These are phyloP conservation scores for Hypomesus transpacificus DNA, from an alignment of 2,113 vertebrate species.

Conservation along the genomic window DNA sequence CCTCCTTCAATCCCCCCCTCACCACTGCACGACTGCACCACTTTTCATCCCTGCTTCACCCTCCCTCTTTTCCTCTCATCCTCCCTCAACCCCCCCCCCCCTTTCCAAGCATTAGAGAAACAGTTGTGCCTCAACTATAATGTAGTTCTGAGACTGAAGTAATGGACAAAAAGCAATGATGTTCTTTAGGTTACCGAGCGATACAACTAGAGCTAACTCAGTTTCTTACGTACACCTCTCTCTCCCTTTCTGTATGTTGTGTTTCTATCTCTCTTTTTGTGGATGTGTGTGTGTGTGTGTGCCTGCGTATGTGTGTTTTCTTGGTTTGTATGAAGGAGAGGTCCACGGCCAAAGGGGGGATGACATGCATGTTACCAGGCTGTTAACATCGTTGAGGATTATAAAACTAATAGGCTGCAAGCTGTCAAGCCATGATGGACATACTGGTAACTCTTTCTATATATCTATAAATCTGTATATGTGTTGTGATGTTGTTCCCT, in stretches of 20 bases:
- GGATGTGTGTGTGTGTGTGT: slow-evolving; percentile 11
- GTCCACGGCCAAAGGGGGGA: slow-evolving; percentile 66
- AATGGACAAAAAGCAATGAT: no score
- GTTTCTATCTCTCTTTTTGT: slow-evolving; percentile 1
- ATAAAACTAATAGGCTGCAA: slow-evolving; percentile 60
- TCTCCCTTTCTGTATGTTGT: not conserved
- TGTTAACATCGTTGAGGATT: slow-evolving; percentile 71
- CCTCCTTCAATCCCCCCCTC: not conserved
- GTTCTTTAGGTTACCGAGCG: no score
- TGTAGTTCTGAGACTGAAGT: no score
- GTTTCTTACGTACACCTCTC: not conserved
- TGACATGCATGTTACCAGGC: slow-evolving; percentile 74
- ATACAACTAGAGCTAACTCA: no score
- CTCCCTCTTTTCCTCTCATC: not conserved
- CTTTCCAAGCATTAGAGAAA: no score
- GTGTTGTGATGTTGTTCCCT: not conserved
- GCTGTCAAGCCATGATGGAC: slow-evolving; percentile 69
- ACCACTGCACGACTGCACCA: not conserved
- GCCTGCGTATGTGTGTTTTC: slow-evolving; percentile 27
- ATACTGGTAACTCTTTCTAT: slow-evolving; percentile 64
- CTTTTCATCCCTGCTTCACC: slow-evolving; percentile 8
- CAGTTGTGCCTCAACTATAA: no score
- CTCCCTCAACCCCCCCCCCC: slow-evolving; percentile 17
- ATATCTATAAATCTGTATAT: not conserved
- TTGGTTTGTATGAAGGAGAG: slow-evolving; percentile 59